phyloP scores from a whole-genome alignment of 2,113 vertebrate genomes.

The Crotophaga sulcirostris region DNA sequence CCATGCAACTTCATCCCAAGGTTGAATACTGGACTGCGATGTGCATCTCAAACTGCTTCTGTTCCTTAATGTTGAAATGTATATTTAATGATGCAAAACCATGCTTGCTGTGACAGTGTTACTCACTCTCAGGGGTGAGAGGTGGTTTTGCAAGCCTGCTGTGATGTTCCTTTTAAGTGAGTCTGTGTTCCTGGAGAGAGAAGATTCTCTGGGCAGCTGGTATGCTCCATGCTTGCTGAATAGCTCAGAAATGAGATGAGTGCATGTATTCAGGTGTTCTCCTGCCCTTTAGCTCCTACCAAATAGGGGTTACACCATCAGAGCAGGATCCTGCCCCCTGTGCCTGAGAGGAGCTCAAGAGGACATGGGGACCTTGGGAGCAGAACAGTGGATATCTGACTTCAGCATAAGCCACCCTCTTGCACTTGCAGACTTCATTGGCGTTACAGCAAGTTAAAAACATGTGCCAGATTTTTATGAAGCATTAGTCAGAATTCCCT shows the following conservation, averaged over 20 bases:
- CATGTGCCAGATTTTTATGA: neutral
- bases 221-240: neutral
- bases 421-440: neutral
- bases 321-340: neutral
- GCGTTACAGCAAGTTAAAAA: neutral
- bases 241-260: neutral
- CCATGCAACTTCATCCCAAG: neutral
- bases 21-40: neutral
- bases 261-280: neutral
- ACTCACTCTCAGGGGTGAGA: neutral
- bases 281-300: neutral
- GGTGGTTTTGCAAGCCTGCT: neutral
- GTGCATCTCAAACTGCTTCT: neutral
- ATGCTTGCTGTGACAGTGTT: fast-evolving
- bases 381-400: neutral
- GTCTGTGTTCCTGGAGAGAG: neutral
- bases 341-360: neutral
- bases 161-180: neutral
- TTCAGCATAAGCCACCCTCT: neutral
- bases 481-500: neutral
- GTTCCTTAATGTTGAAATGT: neutral
- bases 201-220: neutral
- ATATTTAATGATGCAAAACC: neutral
- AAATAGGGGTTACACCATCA: neutral
- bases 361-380: neutral